These are phyloP conservation scores for Pseudomyrmex gracilis DNA, from an alignment of 1,140 invertebrate species.

Conservation along the genomic window DNA sequence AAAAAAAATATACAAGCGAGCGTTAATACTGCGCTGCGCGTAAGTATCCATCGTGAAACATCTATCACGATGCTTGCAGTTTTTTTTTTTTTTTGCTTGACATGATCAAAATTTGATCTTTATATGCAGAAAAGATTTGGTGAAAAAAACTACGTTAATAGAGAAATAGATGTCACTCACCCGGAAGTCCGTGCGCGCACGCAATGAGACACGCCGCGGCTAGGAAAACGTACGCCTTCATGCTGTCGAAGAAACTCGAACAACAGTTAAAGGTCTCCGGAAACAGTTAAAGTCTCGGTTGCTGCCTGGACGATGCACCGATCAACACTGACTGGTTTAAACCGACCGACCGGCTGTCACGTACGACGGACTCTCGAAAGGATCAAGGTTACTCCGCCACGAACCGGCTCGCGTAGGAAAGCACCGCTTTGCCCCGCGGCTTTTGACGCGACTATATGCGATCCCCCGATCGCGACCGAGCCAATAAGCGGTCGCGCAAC, in stretches of 20 bases:
- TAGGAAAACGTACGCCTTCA: conserved; percentile 68
- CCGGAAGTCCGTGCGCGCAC: conserved; percentile 74
- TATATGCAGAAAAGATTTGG: too few relatives aligned
- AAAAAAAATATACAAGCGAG: too few relatives aligned
- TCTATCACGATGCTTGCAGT: too few relatives aligned
- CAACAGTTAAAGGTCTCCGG: neutral
- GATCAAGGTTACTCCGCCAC: conserved; percentile 74
- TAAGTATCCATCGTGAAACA: too few relatives aligned
- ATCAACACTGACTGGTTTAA: conserved; percentile 62
- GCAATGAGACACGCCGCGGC: conserved; percentile 71
- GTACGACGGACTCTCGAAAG: conserved; percentile 62
- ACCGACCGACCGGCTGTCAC: conserved; percentile 66
- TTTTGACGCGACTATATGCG: conserved; percentile 65
- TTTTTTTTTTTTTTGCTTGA: neutral
- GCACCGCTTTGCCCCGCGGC: conserved; percentile 57
- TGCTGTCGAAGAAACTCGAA: conserved; percentile 30
- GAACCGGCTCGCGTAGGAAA: conserved; percentile 67
- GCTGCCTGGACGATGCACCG: conserved; percentile 64
- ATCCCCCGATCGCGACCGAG: conserved; percentile 12
- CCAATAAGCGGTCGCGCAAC: conserved; percentile 17
- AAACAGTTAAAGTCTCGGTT: conserved; percentile 20
- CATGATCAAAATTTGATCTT: neutral
- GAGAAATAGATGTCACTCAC: conserved; percentile 71
- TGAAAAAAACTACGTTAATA: neutral
- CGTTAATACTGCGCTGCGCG: too few relatives aligned